Evolutionary conservation across 2,888 invertebrate genomes (phyloP), one percentile per base, ranked within the genome.

Genomic region (Cephus pygmeus): DNA sequence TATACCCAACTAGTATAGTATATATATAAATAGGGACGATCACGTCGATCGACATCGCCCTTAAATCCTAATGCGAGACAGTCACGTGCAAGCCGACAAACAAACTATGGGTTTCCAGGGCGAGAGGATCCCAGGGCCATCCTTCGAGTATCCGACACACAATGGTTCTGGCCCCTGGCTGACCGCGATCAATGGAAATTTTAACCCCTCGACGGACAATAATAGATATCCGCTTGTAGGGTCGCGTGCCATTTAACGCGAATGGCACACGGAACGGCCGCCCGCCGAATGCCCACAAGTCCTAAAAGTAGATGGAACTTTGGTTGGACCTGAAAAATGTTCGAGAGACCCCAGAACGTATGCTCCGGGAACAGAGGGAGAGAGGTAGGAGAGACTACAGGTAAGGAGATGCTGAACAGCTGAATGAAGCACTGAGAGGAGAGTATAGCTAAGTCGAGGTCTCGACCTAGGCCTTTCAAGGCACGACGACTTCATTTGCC

Each of bases 51-150:
- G 86, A 85, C 85, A 79, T 80, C 74, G 69, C 81, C 79, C 80
- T 85, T 86, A 85, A 87, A 88, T 88, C 84, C 88, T 87, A 88
- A 90, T 89, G 85, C 85, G 79, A 84, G 80, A 81, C 85, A 86
- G 88, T 89, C 90, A 89, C 89, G 89, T 88, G 87, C 87, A 85
- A 85, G 80, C 82, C 79, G 82, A 33, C 74, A 74, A 40, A 23
- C 2, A 33, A 69, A 33, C 73, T 34, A 34, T 31, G 15, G 71
- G 30, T 34, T 23, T 31, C 30, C 77, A 78, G 80, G 80, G 79
- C 80, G 79, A 79, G 79, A 81, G 79, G 79, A 79, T 77, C 81
- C 81, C 78, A 80, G 84, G 82, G 1, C 31, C 3, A 71, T 71
- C 82, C 81, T 83, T 77, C 79, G 83, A 81, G 83, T 84, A 84